Percentiles rank a stretch among this genome's conserved stretches.
Conservation (phyloP, 1,140 invertebrate species). For the Hirudo medicinalis region DNA sequence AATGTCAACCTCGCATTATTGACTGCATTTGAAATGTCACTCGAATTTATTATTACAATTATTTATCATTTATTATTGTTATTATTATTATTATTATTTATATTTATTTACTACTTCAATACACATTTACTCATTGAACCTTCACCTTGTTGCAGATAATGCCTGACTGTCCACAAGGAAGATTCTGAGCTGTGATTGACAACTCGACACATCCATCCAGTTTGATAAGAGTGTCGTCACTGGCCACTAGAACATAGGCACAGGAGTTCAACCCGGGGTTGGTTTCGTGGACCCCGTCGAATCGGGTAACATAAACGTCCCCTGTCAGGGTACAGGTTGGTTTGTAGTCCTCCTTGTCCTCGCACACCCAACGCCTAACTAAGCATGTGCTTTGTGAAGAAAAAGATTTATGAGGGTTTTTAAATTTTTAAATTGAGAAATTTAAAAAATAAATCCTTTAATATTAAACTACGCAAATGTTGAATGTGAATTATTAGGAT, state of each 20-base stretch:
- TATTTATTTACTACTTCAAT: too few relatives aligned
- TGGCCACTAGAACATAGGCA: not conserved
- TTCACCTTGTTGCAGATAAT: conserved; percentile 7
- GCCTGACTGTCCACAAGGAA: conserved; percentile 10
- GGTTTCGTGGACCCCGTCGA: not conserved
- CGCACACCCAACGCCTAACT: not conserved
- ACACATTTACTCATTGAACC: not conserved
- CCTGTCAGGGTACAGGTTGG: not conserved
- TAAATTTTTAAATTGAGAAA: too few relatives aligned
- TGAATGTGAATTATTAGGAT: too few relatives aligned
- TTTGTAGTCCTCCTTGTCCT: not conserved
- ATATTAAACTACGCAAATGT: too few relatives aligned
- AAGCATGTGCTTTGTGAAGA: not conserved
- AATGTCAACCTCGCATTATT: too few relatives aligned
- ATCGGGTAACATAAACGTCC: not conserved
- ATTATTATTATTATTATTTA: too few relatives aligned
- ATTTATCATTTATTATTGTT: too few relatives aligned
- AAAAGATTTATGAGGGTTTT: too few relatives aligned
- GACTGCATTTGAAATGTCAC: too few relatives aligned
- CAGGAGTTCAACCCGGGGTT: not conserved
- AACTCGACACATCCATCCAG: not conserved
- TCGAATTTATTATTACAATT: too few relatives aligned
- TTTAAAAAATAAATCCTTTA: too few relatives aligned
- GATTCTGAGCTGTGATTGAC: not conserved
- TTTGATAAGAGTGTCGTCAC: not conserved